Evolutionary conservation across 2,888 invertebrate genomes (phyloP).

Genomic region (Augochlorella aurata): DNA sequence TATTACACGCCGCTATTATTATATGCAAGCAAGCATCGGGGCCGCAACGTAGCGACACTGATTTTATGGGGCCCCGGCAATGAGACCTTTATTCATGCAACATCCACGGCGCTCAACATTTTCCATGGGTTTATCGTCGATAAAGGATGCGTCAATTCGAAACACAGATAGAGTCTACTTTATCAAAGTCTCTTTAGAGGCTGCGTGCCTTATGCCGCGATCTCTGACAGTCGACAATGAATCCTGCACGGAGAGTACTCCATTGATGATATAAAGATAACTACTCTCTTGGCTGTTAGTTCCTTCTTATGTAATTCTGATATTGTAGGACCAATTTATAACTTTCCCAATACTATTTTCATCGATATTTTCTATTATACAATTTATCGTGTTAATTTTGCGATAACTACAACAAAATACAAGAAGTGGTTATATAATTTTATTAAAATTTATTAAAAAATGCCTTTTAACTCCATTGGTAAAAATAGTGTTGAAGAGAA

Average conservation of each 20-base stretch:
- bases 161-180: slow-evolving; percentile 47
- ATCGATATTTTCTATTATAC: no score
- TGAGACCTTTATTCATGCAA: slow-evolving; percentile 64
- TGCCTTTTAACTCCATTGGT: no score
- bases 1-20: slow-evolving; percentile 73
- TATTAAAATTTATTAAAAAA: no score
- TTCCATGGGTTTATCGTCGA: slow-evolving; percentile 63
- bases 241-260: background rate
- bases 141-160: slow-evolving; percentile 55
- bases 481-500: no score
- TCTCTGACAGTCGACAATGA: slow-evolving; percentile 10
- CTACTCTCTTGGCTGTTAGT: background rate
- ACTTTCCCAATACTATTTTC: no score
- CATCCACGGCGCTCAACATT: slow-evolving; percentile 50
- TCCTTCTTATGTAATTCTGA: no score
- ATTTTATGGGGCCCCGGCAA: slow-evolving; percentile 63
- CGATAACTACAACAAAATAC: no score
- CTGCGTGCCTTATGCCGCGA: slow-evolving; percentile 12
- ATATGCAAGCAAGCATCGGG: slow-evolving; percentile 63
- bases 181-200: slow-evolving; percentile 30
- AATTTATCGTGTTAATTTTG: no score
- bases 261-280: background rate
- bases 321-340: no score
- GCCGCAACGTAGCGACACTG: slow-evolving; percentile 59
- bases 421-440: no score